Conservation (phyloP, 2,113 vertebrate species). For the Arvicanthis niloticus region DNA sequence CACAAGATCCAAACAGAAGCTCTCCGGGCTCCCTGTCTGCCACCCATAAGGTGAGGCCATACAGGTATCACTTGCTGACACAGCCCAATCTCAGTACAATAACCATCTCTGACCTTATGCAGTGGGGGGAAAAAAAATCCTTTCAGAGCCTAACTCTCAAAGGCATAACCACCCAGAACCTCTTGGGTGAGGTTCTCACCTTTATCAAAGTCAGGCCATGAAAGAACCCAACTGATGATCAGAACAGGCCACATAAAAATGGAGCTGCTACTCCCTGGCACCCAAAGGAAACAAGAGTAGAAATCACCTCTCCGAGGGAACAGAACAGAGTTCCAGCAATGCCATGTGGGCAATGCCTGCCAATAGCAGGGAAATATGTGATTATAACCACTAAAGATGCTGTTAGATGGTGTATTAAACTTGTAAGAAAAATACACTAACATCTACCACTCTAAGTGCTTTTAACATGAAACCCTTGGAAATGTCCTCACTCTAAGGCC, state of each 20-base stretch:
- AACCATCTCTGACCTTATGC: background rate
- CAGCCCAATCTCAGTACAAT: background rate
- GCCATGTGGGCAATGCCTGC: background rate
- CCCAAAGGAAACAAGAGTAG: accelerated
- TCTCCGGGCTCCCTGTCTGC: background rate
- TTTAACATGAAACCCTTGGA: slow-evolving; percentile 38
- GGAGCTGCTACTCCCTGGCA: background rate
- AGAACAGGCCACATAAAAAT: background rate
- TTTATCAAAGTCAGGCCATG: background rate
- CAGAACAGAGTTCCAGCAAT: background rate
- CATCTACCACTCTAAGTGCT: slow-evolving; percentile 11
- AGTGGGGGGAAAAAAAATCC: background rate
- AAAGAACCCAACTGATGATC: background rate
- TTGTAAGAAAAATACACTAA: slow-evolving; percentile 60
- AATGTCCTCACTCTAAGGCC: slow-evolving; percentile 3
- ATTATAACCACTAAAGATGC: slow-evolving; percentile 46
- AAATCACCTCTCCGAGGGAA: background rate
- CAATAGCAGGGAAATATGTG: slow-evolving; percentile 28
- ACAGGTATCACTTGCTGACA: background rate
- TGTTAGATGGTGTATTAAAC: slow-evolving; percentile 68
- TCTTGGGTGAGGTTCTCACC: background rate
- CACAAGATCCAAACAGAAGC: background rate
- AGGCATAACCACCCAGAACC: background rate
- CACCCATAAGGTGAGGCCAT: background rate
- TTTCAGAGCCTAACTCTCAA: background rate